Conservation (phyloP, 2,113 vertebrate species). For the Callospermophilus lateralis region DNA sequence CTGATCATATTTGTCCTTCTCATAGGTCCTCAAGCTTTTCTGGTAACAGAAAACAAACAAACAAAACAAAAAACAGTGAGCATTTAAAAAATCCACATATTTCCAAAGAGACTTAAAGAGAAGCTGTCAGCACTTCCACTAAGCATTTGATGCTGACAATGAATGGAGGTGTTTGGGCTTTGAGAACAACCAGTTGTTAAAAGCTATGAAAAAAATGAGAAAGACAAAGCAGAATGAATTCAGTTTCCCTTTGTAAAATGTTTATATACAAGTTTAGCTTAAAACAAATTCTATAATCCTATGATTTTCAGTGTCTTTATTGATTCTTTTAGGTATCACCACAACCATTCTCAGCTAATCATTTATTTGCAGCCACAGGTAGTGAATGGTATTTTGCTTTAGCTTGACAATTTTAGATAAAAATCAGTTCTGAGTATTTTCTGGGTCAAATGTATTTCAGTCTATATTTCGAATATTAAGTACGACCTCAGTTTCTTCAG, state of each 20-base stretch:
- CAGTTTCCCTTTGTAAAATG: neutral
- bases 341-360: neutral
- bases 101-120: neutral
- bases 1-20: neutral
- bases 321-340: neutral
- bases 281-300: neutral
- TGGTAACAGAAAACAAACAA: neutral
- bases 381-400: neutral
- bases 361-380: constrained; percentile 32
- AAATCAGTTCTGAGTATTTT: neutral
- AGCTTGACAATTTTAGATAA: constrained; percentile 12
- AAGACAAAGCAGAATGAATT: neutral
- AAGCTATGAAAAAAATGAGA: neutral
- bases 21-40: neutral
- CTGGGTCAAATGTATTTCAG: neutral
- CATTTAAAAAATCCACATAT: neutral
- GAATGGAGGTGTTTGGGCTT: constrained; percentile 11
- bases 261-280: neutral
- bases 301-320: neutral
- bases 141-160: neutral
- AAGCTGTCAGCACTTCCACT: neutral
- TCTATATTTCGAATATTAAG: neutral
- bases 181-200: neutral
- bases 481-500: neutral
- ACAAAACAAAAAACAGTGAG: neutral